phyloP scores from a whole-genome alignment of 2,797 vertebrate genomes.

The Phoebastria nigripes region DNA sequence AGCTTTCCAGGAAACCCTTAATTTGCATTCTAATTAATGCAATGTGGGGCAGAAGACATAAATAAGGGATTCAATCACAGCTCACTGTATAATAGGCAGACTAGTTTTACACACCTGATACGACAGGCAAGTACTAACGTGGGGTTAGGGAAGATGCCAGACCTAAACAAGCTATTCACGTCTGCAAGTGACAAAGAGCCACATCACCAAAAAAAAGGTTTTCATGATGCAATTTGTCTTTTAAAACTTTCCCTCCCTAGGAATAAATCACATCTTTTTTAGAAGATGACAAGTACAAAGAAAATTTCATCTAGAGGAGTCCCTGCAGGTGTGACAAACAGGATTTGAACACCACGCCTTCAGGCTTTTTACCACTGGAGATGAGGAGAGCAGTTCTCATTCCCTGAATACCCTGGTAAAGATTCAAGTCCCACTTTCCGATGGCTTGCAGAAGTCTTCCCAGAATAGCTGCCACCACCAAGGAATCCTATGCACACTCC shows the following conservation, averaged over 20 bases:
- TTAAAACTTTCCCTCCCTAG: not conserved
- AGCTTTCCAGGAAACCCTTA: slow-evolving; percentile 55
- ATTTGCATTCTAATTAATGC: slow-evolving; percentile 64
- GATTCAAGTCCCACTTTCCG: not conserved
- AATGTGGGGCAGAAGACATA: slow-evolving; percentile 46
- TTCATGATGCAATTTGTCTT: not conserved
- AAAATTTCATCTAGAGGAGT: not conserved
- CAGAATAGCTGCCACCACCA: not conserved
- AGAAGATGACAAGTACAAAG: not conserved
- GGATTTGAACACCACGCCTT: not conserved
- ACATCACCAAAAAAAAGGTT: not conserved
- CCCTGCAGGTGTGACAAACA: not conserved
- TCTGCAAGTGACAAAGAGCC: not conserved
- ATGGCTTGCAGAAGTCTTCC: not conserved
- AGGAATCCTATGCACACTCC: not conserved
- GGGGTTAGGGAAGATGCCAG: slow-evolving; percentile 5
- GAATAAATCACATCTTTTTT: not conserved
- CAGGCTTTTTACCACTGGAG: not conserved
- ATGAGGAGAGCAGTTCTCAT: not conserved
- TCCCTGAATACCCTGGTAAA: not conserved
- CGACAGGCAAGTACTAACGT: slow-evolving; percentile 5
- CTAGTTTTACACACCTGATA: slow-evolving; percentile 33
- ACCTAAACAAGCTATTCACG: not conserved
- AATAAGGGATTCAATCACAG: slow-evolving; percentile 56
- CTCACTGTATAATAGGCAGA: slow-evolving; percentile 7